These are phyloP conservation scores for Coenonympha arcania DNA, from an alignment of 2,888 invertebrate genomes.

Conservation along the genomic window DNA sequence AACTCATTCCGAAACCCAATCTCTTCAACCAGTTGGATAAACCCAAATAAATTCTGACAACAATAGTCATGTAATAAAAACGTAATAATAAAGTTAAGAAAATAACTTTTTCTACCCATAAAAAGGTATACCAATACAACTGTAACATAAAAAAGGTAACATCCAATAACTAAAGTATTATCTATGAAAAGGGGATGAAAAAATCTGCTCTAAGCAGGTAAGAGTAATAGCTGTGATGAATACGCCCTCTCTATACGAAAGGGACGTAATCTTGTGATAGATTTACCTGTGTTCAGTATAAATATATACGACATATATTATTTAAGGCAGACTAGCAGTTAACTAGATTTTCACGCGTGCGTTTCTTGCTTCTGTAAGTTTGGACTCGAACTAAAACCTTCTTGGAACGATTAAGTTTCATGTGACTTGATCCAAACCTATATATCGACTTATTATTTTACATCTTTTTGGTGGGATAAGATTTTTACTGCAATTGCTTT, in stretches of 20 bases:
- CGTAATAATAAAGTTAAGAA: neutral
- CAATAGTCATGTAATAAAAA: conserved; percentile 1
- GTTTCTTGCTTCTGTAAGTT: too few species aligned
- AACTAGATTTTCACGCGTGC: too few species aligned
- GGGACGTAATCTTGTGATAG: conserved; percentile 29
- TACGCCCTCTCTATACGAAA: conserved; percentile 22
- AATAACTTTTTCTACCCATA: conserved; percentile 1
- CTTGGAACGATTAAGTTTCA: too few species aligned
- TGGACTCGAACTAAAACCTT: too few species aligned
- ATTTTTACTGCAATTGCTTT: too few species aligned
- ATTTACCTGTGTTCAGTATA: conserved; percentile 28
- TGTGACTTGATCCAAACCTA: too few species aligned
- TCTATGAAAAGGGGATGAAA: conserved; percentile 15
- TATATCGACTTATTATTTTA: too few species aligned
- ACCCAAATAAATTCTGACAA: neutral
- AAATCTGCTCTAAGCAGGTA: conserved; percentile 19
- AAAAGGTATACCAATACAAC: conserved; percentile 14
- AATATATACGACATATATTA: conserved; percentile 23
- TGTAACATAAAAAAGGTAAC: conserved; percentile 12
- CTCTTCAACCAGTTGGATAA: neutral
- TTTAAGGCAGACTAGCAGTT: too few species aligned
- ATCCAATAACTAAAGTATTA: conserved; percentile 16
- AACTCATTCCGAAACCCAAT: neutral
- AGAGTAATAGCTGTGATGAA: conserved; percentile 26
- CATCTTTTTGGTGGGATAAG: too few species aligned